Percentiles rank a stretch among this genome's conserved stretches.
Conservation (phyloP, 1,140 invertebrate species). For the Epicauta chinensis region DNA sequence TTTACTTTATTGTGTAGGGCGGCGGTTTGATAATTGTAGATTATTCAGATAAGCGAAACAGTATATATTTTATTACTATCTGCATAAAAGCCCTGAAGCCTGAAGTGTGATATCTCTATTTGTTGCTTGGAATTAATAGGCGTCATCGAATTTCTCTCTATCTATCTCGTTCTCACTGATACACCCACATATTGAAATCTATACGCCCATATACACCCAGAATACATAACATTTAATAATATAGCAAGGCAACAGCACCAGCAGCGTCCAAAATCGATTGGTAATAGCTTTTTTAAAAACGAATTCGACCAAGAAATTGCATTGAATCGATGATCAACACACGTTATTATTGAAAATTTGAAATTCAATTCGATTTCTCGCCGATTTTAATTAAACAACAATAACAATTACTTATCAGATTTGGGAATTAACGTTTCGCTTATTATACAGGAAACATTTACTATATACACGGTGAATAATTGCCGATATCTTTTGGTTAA, state of each 20-base stretch:
- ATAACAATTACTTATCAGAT: constrained; percentile 15
- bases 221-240: too few species aligned
- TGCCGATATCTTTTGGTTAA: too few species aligned
- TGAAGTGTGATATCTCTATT: constrained; percentile 17
- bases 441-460: too few species aligned
- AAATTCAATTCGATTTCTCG: too few species aligned
- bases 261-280: too few species aligned
- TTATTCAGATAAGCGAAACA: constrained; percentile 2
- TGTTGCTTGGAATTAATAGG: constrained; percentile 17
- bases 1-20: constrained; percentile 6
- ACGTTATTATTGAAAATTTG: too few species aligned
- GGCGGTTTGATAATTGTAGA: constrained; percentile 13
- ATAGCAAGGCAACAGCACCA: too few species aligned
- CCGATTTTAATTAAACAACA: constrained; percentile 9
- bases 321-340: too few species aligned
- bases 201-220: constrained; percentile 1
- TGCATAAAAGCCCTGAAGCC: constrained; percentile 7
- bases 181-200: not conserved
- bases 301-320: too few species aligned
- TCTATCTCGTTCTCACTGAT: not conserved
- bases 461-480: too few species aligned
- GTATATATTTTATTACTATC: constrained; percentile 13
- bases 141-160: constrained; percentile 9
- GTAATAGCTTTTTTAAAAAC: too few species aligned
- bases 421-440: too few species aligned